Conservation (phyloP, 1,140 invertebrate genomes). For the Nymphalis io region DNA sequence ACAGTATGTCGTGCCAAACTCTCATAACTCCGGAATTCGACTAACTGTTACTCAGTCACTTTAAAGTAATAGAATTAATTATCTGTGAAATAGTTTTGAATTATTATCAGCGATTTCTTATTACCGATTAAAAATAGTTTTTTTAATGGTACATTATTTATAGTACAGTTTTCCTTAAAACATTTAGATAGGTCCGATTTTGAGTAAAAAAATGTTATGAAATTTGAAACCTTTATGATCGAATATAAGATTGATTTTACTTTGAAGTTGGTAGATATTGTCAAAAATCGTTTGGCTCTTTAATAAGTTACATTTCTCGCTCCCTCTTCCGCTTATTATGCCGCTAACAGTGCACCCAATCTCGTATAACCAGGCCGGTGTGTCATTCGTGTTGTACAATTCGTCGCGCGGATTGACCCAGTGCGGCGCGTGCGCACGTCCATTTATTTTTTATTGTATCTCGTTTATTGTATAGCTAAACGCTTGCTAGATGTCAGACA, state of each 20-base stretch:
- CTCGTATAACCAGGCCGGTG: constrained; percentile 33
- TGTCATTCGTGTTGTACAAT: constrained; percentile 50
- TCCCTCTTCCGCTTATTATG: background rate
- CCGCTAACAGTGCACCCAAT: constrained; percentile 6
- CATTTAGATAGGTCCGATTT: background rate
- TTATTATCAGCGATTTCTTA: background rate
- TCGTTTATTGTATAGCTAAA: constrained; percentile 24
- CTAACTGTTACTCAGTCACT: constrained; percentile 44
- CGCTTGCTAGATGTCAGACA: constrained; percentile 24
- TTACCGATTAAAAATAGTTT: background rate
- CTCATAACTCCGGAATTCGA: constrained; percentile 38
- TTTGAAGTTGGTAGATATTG: background rate
- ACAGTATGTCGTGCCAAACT: constrained; percentile 44
- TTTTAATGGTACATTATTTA: background rate
- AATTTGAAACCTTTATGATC: background rate
- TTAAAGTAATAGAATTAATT: constrained; percentile 44
- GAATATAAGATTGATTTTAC: background rate
- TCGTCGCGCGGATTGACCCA: constrained; percentile 57
- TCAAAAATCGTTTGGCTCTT: background rate
- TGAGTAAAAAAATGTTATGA: background rate
- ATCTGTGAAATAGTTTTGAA: constrained; percentile 4
- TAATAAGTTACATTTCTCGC: background rate
- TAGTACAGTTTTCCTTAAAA: background rate
- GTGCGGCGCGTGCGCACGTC: constrained; percentile 49
- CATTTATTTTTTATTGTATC: constrained; percentile 42